Base-by-base conservation (phyloP, 2,888 invertebrate genomes). In the Conops quadrifasciatus region DNA sequence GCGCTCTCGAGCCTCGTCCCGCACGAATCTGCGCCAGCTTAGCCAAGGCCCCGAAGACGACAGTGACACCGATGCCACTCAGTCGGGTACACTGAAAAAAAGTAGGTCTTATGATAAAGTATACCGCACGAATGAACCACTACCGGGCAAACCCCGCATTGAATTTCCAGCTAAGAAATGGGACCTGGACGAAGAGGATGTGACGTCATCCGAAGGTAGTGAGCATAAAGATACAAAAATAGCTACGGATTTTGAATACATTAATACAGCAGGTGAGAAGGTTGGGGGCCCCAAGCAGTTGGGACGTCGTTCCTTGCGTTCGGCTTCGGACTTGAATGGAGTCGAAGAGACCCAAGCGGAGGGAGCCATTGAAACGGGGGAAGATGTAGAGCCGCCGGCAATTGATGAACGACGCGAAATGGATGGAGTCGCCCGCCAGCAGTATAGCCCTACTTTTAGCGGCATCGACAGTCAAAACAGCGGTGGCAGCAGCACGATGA, bases 61-160 rank as follows among this genome's bases (percentile, higher is more conserved):
- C 62, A 53, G 66, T 3, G 68, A 68, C 68, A 88, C 88, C 80
- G 85, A 85, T 76, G 84, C 84, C 63, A 89, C 89, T 74, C 88
- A 88, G 77, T 88, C 88, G 78, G 87, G 88, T 66, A 87, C 88
- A 60, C 74, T 85, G 73, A 91, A 90, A 86, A 92, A 92, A 84
- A 89, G 91, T 78, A 88, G 92, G 77, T 90, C 88, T 77, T 95
- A 94, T 84, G 95, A 95, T 82, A 91, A 90, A 85, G 91, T 91
- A 67, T 96, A 96, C 84, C 89, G 91, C 77, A 96, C 95, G 13
- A 88, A 94, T 82, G 95, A 96, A 87, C 95, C 95, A 67, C 86
- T 95, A 76, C 85, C 87, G 72, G 88, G 88, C 68, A 89, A 91
- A 80, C 94, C 95, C 53, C 88, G 91, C 74, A 89, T 91, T 78